Conservation (phyloP, 2,888 invertebrate species). For the Dyspetes luteomarginatus region DNA sequence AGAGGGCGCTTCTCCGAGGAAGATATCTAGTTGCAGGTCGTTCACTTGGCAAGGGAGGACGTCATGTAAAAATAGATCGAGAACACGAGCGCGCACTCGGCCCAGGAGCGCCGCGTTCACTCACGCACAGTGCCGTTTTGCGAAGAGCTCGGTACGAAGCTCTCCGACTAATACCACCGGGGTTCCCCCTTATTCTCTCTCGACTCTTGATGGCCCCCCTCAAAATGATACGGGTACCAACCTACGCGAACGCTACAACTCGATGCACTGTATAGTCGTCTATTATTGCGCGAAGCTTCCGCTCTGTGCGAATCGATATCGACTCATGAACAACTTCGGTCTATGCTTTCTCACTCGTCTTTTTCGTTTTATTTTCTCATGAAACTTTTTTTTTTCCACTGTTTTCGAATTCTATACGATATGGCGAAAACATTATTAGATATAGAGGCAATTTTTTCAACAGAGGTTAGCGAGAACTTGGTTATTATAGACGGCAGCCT, state of each 20-base stretch:
- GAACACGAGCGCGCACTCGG: constrained; percentile 68
- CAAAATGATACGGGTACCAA: constrained; percentile 2
- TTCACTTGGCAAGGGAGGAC: constrained; percentile 81
- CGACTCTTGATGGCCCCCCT: constrained; percentile 18
- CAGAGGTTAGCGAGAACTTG: not conserved
- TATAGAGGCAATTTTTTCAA: not conserved
- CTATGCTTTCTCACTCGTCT: not conserved
- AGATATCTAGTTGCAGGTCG: constrained; percentile 83
- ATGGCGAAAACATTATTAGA: not conserved
- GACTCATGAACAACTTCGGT: constrained; percentile 13
- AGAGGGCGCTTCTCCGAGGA: constrained; percentile 66
- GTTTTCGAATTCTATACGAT: not conserved
- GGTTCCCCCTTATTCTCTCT: constrained; percentile 14
- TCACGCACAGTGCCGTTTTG: constrained; percentile 71
- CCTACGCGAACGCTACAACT: not conserved
- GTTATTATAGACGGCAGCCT: not conserved
- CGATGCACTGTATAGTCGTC: constrained; percentile 12
- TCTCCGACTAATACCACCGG: constrained; percentile 60
- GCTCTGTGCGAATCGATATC: not conserved
- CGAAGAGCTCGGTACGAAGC: constrained; percentile 69
- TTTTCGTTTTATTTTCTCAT: not conserved
- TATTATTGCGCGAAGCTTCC: not conserved
- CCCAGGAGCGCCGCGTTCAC: constrained; percentile 74
- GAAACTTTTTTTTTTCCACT: not conserved
- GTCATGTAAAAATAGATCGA: constrained; percentile 82